These are phyloP conservation scores for Halcyon leucocephala DNA, from an alignment of 2,797 vertebrate species.

Conservation along the genomic window DNA sequence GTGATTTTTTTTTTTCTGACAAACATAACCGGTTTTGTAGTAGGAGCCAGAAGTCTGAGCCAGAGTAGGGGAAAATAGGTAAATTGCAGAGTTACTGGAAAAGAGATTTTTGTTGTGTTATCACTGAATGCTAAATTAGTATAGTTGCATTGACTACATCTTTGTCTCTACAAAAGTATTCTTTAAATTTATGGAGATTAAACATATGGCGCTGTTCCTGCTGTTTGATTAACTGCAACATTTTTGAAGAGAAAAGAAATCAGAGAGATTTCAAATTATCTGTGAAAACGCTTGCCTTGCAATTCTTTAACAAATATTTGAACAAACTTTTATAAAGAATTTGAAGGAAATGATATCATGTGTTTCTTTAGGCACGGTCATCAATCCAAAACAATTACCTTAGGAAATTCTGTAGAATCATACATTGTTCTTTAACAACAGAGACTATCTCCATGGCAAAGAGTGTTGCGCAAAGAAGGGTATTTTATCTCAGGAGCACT, in stretches of 20 bases:
- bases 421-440: background rate
- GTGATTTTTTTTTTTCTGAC: background rate
- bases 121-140: background rate
- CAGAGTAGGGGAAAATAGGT: background rate
- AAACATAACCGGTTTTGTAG: background rate
- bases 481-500: background rate
- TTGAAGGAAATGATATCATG: background rate
- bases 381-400: background rate
- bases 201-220: constrained; percentile 5
- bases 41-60: background rate
- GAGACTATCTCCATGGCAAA: background rate
- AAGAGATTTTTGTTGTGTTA: background rate
- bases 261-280: constrained; percentile 35
- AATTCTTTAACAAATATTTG: constrained; percentile 32
- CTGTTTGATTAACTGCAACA: constrained; percentile 1
- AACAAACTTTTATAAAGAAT: constrained; percentile 5
- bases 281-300: constrained; percentile 7
- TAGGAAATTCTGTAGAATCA: background rate
- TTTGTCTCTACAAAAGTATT: background rate
- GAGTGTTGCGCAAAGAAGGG: background rate
- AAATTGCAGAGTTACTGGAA: background rate
- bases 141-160: background rate
- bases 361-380: constrained; percentile 15
- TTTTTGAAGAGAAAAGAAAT: constrained; percentile 13
- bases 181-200: constrained; percentile 16